Percentiles rank a stretch among this genome's conserved stretches.
Conservation (phyloP, 2,797 vertebrate species). For the Bradypus variegatus region DNA sequence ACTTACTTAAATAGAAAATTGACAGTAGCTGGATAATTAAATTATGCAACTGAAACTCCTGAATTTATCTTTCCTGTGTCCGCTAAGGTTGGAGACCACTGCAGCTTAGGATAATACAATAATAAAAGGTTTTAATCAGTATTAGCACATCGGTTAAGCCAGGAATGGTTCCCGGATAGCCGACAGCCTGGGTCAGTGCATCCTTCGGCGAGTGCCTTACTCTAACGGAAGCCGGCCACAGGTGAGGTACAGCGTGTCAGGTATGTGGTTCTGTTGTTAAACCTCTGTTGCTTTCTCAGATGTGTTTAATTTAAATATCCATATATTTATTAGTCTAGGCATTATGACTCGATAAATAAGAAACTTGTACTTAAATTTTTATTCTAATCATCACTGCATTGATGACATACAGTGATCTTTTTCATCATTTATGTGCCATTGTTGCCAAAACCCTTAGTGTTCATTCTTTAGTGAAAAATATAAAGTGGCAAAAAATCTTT, state of each 20-base stretch:
- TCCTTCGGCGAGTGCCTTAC: conserved; percentile 63
- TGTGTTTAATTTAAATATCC: conserved; percentile 5
- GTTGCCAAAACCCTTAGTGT: conserved; percentile 21
- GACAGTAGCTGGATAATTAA: conserved; percentile 55
- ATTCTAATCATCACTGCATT: not conserved
- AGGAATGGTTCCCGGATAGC: conserved; percentile 58
- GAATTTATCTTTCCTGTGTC: conserved; percentile 57
- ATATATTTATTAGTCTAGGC: not conserved
- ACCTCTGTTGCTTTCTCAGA: conserved; percentile 8
- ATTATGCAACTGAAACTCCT: conserved; percentile 61
- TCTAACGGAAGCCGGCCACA: conserved; percentile 61
- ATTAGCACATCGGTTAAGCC: conserved; percentile 69
- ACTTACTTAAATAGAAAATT: conserved; percentile 63
- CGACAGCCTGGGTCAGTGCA: conserved; percentile 59
- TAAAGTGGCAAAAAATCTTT: conserved; percentile 37
- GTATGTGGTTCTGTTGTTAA: not conserved
- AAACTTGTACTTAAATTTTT: not conserved
- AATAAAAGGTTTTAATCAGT: conserved; percentile 70
- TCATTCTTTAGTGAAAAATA: conserved; percentile 37
- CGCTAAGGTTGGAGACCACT: conserved; percentile 70
- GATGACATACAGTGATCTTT: not conserved
- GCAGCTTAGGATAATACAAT: conserved; percentile 66
- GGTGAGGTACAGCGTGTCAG: conserved; percentile 39
- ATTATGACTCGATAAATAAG: not conserved
- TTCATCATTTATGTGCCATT: not conserved